These are phyloP conservation scores for Parochlus steinenii DNA, from an alignment of 2,888 invertebrate genomes.

Conservation along the genomic window DNA sequence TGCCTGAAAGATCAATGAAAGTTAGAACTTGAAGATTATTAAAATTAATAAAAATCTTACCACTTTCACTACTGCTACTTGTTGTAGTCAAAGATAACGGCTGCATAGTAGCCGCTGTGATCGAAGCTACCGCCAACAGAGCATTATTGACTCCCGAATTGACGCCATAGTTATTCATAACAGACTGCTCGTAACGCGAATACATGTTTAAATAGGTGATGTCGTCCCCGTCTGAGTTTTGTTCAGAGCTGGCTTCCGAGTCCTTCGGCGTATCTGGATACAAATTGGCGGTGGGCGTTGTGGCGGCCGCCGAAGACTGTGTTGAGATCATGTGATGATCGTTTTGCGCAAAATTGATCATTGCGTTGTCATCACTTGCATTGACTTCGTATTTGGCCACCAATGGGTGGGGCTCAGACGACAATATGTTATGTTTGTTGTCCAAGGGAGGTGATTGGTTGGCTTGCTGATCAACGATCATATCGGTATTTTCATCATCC, in stretches of 20 bases:
- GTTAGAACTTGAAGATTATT: conserved; percentile 15
- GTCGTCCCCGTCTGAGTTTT: conserved; percentile 16
- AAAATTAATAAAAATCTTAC: conserved; percentile 21
- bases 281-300: conserved; percentile 29
- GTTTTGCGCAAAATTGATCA: conserved; percentile 18
- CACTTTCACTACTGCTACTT: conserved; percentile 21
- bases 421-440: conserved; percentile 12
- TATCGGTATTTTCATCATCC: conserved; percentile 30
- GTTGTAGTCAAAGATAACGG: conserved; percentile 13
- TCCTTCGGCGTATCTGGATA: conserved; percentile 15
- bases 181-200: conserved; percentile 15
- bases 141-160: conserved; percentile 27
- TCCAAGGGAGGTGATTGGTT: conserved; percentile 20
- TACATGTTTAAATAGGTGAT: conserved; percentile 15
- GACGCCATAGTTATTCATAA: conserved; percentile 13
- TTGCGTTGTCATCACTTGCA: conserved; percentile 7
- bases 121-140: conserved; percentile 26
- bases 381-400: conserved; percentile 11
- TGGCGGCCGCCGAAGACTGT: conserved; percentile 20
- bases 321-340: conserved; percentile 15
- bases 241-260: conserved; percentile 15
- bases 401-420: conserved; percentile 15
- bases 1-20: conserved; percentile 33
- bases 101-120: conserved; percentile 18
- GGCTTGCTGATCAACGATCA: conserved; percentile 9